phyloP scores from a whole-genome alignment of 2,888 invertebrate species.

The Temnothorax ravouxi region DNA sequence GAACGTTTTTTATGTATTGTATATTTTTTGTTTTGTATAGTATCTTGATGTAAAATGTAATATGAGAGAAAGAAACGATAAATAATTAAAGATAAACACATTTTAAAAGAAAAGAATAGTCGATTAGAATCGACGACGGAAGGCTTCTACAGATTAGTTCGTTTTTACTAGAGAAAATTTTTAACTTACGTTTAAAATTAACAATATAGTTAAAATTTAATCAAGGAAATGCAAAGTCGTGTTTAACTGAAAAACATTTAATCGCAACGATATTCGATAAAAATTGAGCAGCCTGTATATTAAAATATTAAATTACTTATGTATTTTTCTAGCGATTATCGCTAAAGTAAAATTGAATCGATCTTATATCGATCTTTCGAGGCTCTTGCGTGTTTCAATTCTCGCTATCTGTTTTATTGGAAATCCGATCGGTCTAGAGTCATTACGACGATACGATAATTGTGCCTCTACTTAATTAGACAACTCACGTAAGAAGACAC shows the following conservation, averaged over 20 bases:
- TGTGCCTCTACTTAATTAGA: not conserved
- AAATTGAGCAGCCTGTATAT: not conserved
- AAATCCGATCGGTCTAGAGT: not conserved
- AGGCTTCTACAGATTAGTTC: not conserved
- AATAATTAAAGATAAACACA: not conserved
- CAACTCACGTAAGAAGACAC: not conserved
- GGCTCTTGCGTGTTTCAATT: not conserved
- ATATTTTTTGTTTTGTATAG: not conserved
- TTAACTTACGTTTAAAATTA: not conserved
- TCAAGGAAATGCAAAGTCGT: not conserved
- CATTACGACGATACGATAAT: not conserved
- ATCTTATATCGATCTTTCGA: not conserved
- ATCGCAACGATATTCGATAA: slow-evolving; percentile 1
- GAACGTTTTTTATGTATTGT: no score
- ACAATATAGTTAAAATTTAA: not conserved
- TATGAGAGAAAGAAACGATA: not conserved
- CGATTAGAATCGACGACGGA: not conserved
- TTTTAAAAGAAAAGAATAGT: not conserved
- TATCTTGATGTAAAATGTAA: not conserved
- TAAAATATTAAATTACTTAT: not conserved
- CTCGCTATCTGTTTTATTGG: not conserved
- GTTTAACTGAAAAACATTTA: not conserved
- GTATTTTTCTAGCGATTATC: not conserved
- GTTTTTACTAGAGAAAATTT: not conserved
- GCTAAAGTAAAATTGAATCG: not conserved